A percentile compares a stretch with the other conserved stretches of the same genome.
Evolutionary conservation across 1,140 invertebrate species (phyloP).

Genomic region (Olivierus martensii): DNA sequence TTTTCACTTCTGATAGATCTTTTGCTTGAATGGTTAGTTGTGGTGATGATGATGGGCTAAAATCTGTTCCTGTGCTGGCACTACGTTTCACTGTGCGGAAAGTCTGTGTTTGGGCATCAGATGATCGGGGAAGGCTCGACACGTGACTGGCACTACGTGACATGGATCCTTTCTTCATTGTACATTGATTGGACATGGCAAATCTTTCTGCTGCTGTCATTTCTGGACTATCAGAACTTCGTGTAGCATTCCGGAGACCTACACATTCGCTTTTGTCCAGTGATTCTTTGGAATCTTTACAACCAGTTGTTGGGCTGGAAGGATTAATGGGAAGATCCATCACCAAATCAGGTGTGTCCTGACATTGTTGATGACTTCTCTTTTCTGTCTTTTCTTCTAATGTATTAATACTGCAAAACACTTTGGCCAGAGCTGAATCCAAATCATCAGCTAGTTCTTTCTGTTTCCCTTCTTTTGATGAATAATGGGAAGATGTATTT

Average conservation of each 20-base stretch:
- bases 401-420: too few species aligned
- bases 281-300: constrained; percentile 22
- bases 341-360: constrained; percentile 73
- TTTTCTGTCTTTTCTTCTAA: too few species aligned
- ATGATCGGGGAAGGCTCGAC: constrained; percentile 3
- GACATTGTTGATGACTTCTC: constrained; percentile 26
- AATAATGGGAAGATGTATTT: too few species aligned
- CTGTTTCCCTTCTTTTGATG: too few species aligned
- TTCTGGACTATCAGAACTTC: constrained; percentile 45
- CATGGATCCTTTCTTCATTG: constrained; percentile 47
- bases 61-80: constrained; percentile 16
- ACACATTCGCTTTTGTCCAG: constrained; percentile 27
- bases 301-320: constrained; percentile 14
- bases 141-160: constrained; percentile 16
- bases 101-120: constrained; percentile 24
- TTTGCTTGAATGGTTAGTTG: constrained; percentile 19
- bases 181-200: constrained; percentile 63
- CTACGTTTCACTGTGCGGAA: constrained; percentile 19
- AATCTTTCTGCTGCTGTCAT: constrained; percentile 53
- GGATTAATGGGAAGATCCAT: constrained; percentile 59
- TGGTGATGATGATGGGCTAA: constrained; percentile 13
- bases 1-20: constrained; percentile 14
- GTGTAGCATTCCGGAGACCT: constrained; percentile 21
- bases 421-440: too few species aligned
- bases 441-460: too few species aligned